Evolutionary conservation across 2,113 vertebrate species (phyloP).

Genomic region (Sebastes schlegelii): DNA sequence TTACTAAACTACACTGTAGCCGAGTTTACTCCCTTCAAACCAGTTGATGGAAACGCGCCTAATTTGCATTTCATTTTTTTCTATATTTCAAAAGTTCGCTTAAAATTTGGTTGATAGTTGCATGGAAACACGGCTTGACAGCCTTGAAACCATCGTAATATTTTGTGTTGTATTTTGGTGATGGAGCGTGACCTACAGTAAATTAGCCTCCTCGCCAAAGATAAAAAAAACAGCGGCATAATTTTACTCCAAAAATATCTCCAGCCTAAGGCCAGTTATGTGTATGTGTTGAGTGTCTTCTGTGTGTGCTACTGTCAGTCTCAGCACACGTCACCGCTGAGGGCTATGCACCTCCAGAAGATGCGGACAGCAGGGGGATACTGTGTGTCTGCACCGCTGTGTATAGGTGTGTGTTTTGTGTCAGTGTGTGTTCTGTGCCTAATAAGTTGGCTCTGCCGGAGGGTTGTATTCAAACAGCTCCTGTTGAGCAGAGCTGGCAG

Average conservation of each 20-base stretch:
- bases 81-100: no score
- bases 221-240: conserved; percentile 25
- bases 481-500: conserved; percentile 37
- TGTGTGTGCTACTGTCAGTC: background rate
- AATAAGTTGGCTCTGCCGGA: conserved; percentile 17
- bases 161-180: background rate
- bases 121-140: no score
- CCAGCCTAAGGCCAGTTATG: conserved; percentile 1
- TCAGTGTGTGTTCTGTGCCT: conserved; percentile 1
- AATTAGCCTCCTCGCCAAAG: background rate
- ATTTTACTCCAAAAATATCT: conserved; percentile 38
- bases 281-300: background rate
- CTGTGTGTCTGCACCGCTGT: background rate
- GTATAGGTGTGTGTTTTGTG: conserved; percentile 27
- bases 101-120: no score
- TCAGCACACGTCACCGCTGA: conserved; percentile 36
- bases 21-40: no score
- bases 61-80: no score
- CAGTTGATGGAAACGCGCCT: no score
- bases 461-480: conserved; percentile 42
- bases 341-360: conserved; percentile 13
- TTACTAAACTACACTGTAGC: no score
- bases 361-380: conserved; percentile 21
- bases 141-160: background rate
- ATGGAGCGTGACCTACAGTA: background rate